Evolutionary conservation across 2,888 invertebrate genomes (phyloP).

Genomic region (Glaucopsyche alexis): DNA sequence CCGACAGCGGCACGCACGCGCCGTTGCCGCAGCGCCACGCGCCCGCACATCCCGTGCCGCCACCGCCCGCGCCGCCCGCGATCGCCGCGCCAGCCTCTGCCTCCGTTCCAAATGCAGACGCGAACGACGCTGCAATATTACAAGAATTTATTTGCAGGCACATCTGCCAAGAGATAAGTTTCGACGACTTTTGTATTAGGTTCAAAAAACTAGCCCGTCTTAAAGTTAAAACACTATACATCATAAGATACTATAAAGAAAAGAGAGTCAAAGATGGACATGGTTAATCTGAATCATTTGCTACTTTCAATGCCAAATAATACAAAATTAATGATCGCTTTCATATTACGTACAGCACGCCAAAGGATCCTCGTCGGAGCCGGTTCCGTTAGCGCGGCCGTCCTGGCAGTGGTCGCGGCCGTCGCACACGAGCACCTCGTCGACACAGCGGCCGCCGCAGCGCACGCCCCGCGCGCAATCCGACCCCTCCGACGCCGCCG

Average conservation of each 20-base stretch:
- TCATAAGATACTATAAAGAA: no score
- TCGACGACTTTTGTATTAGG: no score
- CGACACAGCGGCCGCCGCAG: constrained; percentile 85
- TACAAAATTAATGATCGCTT: no score
- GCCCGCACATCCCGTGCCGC: constrained; percentile 55
- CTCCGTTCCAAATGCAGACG: constrained; percentile 48
- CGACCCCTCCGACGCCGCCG: constrained; percentile 34
- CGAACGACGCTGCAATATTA: constrained; percentile 56
- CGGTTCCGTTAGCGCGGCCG: constrained; percentile 76
- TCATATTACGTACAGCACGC: constrained; percentile 63
- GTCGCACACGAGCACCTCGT: constrained; percentile 84
- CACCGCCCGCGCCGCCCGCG: constrained; percentile 53
- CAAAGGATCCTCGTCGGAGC: constrained; percentile 81
- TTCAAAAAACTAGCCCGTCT: no score
- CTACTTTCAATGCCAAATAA: no score
- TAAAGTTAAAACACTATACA: no score
- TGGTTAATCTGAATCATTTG: no score
- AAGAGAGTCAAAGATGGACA: no score
- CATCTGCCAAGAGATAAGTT: no score
- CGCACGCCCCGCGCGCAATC: constrained; percentile 62
- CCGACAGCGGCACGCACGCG: constrained; percentile 83
- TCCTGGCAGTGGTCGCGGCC: constrained; percentile 85
- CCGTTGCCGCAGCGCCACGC: constrained; percentile 84
- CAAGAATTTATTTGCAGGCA: no score
- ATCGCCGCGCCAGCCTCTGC: constrained; percentile 66